Conservation (phyloP, 2,113 vertebrate species). For the Arizona elegans region DNA sequence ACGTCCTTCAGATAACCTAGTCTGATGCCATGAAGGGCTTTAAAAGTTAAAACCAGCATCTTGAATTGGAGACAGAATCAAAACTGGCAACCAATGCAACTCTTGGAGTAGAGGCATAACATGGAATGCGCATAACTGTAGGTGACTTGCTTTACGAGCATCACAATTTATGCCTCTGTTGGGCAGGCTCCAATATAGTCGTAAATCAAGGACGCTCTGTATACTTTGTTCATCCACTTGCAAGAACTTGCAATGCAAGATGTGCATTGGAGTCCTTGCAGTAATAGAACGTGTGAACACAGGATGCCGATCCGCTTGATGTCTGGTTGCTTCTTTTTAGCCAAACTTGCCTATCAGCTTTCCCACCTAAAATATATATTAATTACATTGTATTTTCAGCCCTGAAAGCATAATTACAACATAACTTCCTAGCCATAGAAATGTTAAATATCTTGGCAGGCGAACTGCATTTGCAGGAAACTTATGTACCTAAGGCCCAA, state of each 20-base stretch:
- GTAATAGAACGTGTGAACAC: constrained; percentile 8
- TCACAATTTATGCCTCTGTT: too few relatives aligned
- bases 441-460: not conserved
- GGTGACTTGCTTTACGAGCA: too few relatives aligned
- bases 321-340: not conserved
- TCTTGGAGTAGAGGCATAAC: too few relatives aligned
- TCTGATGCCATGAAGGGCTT: too few relatives aligned
- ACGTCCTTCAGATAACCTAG: too few relatives aligned
- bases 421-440: not conserved
- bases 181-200: too few relatives aligned
- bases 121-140: too few relatives aligned
- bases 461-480: not conserved
- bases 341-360: constrained; percentile 32
- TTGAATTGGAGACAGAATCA: too few relatives aligned
- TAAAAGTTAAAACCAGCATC: too few relatives aligned
- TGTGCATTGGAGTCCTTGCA: constrained; percentile 5
- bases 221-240: not conserved
- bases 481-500: not conserved
- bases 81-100: too few relatives aligned
- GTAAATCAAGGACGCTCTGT: not conserved
- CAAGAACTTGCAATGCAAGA: accelerated
- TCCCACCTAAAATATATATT: not conserved
- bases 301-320: constrained; percentile 10
- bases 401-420: not conserved
- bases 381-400: not conserved